These are phyloP conservation scores for Amphipoea lucens DNA, from an alignment of 2,888 invertebrate species.

Conservation along the genomic window DNA sequence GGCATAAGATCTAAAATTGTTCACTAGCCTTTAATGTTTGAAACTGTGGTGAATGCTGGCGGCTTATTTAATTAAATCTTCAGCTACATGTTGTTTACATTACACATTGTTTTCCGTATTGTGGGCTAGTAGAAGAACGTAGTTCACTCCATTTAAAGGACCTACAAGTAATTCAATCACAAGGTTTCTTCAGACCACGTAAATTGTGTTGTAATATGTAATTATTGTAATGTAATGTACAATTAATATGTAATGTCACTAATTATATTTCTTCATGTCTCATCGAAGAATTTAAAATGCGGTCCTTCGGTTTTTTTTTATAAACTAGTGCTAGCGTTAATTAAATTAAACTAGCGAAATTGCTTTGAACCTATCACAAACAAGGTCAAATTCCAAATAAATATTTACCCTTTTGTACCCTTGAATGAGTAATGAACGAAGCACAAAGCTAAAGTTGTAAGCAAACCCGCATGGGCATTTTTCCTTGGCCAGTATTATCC, in stretches of 20 bases:
- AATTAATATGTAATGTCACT: neutral
- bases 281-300: neutral
- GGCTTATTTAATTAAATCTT: slow-evolving; percentile 33
- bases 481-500: slow-evolving; percentile 59
- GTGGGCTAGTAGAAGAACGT: neutral
- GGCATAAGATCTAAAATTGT: slow-evolving; percentile 51
- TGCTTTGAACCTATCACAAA: neutral
- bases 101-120: neutral
- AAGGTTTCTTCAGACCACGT: neutral
- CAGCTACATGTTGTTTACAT: slow-evolving; percentile 9
- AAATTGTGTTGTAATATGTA: neutral
- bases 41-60: slow-evolving; percentile 5
- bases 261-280: neutral
- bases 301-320: no score
- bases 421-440: slow-evolving; percentile 35
- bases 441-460: slow-evolving; percentile 46
- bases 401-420: slow-evolving; percentile 29
- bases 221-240: neutral
- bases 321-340: neutral
- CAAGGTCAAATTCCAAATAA: slow-evolving; percentile 24
- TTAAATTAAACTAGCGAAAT: neutral
- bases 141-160: neutral
- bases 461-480: slow-evolving; percentile 53
- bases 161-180: neutral
- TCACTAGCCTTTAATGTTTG: slow-evolving; percentile 38